Percentiles rank a stretch among this genome's conserved stretches.
Evolutionary conservation across 1,140 invertebrate species (phyloP).

Genomic region (Diorhabda sublineata): DNA sequence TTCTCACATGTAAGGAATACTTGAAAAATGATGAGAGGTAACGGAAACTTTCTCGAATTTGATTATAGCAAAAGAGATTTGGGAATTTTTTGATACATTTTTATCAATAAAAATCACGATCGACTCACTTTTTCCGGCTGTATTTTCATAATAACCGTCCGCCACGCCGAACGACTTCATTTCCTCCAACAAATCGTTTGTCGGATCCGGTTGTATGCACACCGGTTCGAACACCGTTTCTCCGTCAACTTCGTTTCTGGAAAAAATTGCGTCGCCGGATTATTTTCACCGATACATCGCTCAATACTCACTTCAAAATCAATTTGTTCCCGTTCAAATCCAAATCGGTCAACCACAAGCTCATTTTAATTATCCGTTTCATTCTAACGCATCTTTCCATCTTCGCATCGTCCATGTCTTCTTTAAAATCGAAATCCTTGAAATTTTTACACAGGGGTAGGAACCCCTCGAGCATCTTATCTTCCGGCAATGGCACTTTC

Average conservation of each 20-base stretch:
- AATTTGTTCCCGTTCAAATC: slow-evolving; percentile 48
- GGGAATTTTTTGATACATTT: no score
- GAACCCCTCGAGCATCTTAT: slow-evolving; percentile 75
- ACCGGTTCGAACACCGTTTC: slow-evolving; percentile 40
- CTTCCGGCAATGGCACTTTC: slow-evolving; percentile 69
- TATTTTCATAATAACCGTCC: slow-evolving; percentile 14
- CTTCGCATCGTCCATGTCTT: slow-evolving; percentile 29
- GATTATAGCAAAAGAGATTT: no score
- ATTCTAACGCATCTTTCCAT: slow-evolving; percentile 42
- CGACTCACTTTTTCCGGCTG: slow-evolving; percentile 16
- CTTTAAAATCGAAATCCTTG: slow-evolving; percentile 53
- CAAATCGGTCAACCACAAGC: slow-evolving; percentile 49
- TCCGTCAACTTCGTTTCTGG: slow-evolving; percentile 35
- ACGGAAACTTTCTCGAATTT: no score
- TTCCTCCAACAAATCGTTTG: slow-evolving; percentile 44
- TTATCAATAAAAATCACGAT: background rate
- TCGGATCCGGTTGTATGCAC: slow-evolving; percentile 44
- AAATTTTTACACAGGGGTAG: slow-evolving; percentile 64
- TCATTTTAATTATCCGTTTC: slow-evolving; percentile 52
- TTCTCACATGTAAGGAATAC: no score
- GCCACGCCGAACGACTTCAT: slow-evolving; percentile 44
- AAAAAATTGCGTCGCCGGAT: slow-evolving; percentile 13
- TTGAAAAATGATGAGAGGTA: no score
- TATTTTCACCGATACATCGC: background rate
- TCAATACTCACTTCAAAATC: slow-evolving; percentile 38